Conservation (phyloP, 2,113 vertebrate genomes). For the Nothobranchius furzeri region DNA sequence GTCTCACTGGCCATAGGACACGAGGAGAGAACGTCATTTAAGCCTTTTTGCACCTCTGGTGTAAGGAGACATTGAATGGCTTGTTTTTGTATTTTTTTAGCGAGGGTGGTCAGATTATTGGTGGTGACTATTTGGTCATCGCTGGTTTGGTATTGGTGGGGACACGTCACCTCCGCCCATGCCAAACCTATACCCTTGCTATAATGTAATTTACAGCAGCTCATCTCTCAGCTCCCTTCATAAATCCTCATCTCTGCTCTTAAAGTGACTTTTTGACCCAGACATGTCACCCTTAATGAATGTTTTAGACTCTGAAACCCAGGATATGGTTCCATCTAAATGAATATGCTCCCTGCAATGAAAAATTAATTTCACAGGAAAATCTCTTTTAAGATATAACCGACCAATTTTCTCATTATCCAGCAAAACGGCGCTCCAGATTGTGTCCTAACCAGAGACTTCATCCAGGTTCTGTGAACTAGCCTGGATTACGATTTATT, state of each 20-base stretch:
- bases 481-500: too few relatives aligned
- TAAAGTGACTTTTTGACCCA: conserved; percentile 35
- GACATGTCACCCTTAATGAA: conserved; percentile 38
- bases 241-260: conserved; percentile 9
- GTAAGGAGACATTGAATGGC: too few relatives aligned
- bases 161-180: too few relatives aligned
- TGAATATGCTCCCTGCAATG: conserved; percentile 26
- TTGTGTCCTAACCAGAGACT: not conserved
- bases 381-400: not conserved
- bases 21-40: too few relatives aligned
- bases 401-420: conserved; percentile 21
- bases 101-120: too few relatives aligned
- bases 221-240: not conserved
- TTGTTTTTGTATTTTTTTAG: too few relatives aligned
- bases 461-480: not conserved
- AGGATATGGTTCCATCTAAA: conserved; percentile 20
- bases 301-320: conserved; percentile 32
- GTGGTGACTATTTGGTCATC: too few relatives aligned
- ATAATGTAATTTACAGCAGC: not conserved
- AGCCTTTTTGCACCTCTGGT: too few relatives aligned
- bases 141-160: too few relatives aligned
- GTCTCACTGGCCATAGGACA: too few relatives aligned
- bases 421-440: conserved; percentile 1
- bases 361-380: conserved; percentile 44
- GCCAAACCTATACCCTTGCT: too few relatives aligned